These are phyloP conservation scores for Bufo bufo DNA, from an alignment of 2,113 vertebrate species.

Conservation along the genomic window DNA sequence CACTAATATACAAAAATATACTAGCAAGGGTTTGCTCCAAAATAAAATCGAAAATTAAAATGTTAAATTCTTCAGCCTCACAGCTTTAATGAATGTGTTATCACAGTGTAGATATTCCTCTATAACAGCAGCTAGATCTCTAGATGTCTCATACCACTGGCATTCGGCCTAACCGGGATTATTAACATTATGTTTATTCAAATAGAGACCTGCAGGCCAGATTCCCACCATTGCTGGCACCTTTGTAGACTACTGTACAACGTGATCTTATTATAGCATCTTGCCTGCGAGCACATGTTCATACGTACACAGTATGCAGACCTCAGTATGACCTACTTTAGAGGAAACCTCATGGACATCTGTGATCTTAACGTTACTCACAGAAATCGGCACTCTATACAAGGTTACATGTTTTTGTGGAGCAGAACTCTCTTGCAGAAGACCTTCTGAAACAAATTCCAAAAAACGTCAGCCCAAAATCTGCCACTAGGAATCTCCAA, in stretches of 20 bases:
- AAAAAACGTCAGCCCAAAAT: neutral
- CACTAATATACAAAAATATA: too few relatives aligned
- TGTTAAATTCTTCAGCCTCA: neutral
- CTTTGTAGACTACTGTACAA: neutral
- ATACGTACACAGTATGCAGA: neutral
- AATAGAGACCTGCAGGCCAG: constrained; percentile 15
- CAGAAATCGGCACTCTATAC: neutral
- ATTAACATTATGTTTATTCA: neutral
- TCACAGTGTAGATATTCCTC: neutral
- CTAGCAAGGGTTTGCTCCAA: neutral
- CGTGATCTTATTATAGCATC: neutral
- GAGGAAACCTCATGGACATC: neutral
- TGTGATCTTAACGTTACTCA: neutral
- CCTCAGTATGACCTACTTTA: neutral
- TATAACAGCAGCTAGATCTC: neutral
- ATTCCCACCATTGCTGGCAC: constrained; percentile 9
- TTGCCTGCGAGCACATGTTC: neutral
- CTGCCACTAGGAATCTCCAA: too few relatives aligned
- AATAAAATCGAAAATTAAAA: neutral
- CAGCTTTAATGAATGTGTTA: neutral
- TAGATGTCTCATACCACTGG: neutral
- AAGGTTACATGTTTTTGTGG: neutral
- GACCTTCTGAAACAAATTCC: neutral
- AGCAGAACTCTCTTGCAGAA: neutral
- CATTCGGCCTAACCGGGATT: neutral